phyloP scores from a whole-genome alignment of 2,797 vertebrate species.

The Gadopsis bispinosus region DNA sequence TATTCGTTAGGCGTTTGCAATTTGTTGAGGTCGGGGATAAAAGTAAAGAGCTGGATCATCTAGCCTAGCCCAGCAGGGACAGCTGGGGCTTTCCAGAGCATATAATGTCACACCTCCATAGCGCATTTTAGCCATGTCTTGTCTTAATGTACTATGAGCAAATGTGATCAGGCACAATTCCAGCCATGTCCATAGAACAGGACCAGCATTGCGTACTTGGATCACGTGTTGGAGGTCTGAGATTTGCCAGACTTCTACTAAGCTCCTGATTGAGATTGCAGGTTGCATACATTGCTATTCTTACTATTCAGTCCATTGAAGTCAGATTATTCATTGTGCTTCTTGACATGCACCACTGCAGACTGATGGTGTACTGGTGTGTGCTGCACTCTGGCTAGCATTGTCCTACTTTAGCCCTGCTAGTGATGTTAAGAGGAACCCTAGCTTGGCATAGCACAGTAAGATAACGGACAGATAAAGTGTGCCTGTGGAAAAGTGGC shows the following conservation, averaged over 20 bases:
- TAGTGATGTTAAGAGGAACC: not conserved
- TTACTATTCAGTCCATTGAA: not conserved
- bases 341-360: not conserved
- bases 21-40: slow-evolving; percentile 57
- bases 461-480: slow-evolving; percentile 3
- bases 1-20: slow-evolving; percentile 83
- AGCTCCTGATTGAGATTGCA: not conserved
- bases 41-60: slow-evolving; percentile 24
- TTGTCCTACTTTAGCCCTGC: not conserved
- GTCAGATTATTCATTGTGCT: not conserved
- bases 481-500: slow-evolving; percentile 44
- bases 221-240: not conserved
- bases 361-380: no score
- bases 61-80: slow-evolving; percentile 36
- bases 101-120: not conserved
- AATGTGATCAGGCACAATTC: slow-evolving; percentile 6
- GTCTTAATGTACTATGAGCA: not conserved
- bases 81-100: slow-evolving; percentile 14
- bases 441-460: not conserved
- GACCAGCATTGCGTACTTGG: not conserved
- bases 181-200: not conserved
- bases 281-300: not conserved
- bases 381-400: not conserved
- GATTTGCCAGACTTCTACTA: no score
- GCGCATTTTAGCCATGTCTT: slow-evolving; percentile 22